Conservation (phyloP, 2,113 vertebrate genomes). For the Xenotilapia leptura region DNA sequence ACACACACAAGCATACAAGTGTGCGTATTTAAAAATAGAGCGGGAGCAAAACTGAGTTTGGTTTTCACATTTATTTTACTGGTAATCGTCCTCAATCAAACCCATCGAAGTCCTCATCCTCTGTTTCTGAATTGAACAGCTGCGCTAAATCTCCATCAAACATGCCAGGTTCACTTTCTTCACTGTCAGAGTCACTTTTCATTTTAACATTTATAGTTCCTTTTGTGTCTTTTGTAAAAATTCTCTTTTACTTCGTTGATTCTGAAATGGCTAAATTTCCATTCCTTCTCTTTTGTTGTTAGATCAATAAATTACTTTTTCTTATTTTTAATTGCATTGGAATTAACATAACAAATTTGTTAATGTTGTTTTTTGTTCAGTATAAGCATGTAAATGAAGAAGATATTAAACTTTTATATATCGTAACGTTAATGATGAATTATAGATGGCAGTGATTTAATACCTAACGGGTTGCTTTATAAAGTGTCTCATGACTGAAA, state of each 20-base stretch:
- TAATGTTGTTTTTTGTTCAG: fast-evolving
- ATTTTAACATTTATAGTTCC: background rate
- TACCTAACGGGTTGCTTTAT: background rate
- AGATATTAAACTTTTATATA: background rate
- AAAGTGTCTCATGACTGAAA: background rate
- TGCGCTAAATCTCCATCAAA: background rate
- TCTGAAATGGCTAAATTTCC: background rate
- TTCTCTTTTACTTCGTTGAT: background rate
- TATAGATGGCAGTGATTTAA: background rate
- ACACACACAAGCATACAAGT: too few relatives aligned
- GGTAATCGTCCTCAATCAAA: too few relatives aligned
- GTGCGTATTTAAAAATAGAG: too few relatives aligned
- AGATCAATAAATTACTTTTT: background rate
- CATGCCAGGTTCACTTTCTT: background rate
- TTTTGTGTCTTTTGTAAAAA: background rate
- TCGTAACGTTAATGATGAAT: background rate
- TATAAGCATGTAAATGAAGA: background rate
- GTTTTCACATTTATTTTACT: too few relatives aligned
- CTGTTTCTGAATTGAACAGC: background rate
- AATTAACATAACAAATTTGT: background rate
- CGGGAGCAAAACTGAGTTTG: too few relatives aligned
- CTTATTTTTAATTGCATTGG: background rate
- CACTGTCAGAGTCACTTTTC: background rate
- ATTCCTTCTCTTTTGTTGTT: background rate
- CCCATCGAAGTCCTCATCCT: too few relatives aligned